phyloP scores from a whole-genome alignment of 2,888 invertebrate genomes.

The Folsomia candida region DNA sequence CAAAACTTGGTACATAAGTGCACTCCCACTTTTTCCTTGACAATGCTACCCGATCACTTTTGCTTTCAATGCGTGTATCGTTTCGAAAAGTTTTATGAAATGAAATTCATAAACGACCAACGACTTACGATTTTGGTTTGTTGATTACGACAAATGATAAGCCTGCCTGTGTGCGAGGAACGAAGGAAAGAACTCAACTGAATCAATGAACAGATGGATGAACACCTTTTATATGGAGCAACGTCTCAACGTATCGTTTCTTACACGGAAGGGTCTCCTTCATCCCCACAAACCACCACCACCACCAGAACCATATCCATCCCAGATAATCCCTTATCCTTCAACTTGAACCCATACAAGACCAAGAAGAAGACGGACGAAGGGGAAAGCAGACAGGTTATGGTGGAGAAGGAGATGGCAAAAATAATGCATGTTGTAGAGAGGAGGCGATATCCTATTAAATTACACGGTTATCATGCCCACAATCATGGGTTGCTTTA shows the following conservation, averaged over 20 bases:
- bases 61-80: neutral
- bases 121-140: neutral
- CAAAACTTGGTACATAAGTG: neutral
- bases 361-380: neutral
- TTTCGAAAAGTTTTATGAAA: neutral
- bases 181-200: slow-evolving; percentile 45
- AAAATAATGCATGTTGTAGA: neutral
- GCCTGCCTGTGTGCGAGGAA: slow-evolving; percentile 11
- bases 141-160: slow-evolving; percentile 27
- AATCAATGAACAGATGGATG: slow-evolving; percentile 50
- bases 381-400: slow-evolving; percentile 18
- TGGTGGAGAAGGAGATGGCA: neutral
- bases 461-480: neutral
- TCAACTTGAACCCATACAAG: neutral
- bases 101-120: neutral
- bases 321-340: neutral
- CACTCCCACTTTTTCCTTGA: neutral
- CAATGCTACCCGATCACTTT: neutral
- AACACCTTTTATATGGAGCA: slow-evolving; percentile 49
- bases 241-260: neutral
- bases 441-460: neutral
- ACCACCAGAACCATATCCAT: neutral
- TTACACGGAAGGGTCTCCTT: slow-evolving; percentile 2
- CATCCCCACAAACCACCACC: slow-evolving; percentile 7
- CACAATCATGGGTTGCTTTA: neutral